phyloP scores from a whole-genome alignment of 1,140 invertebrate species.

The Bombus sibiricus region DNA sequence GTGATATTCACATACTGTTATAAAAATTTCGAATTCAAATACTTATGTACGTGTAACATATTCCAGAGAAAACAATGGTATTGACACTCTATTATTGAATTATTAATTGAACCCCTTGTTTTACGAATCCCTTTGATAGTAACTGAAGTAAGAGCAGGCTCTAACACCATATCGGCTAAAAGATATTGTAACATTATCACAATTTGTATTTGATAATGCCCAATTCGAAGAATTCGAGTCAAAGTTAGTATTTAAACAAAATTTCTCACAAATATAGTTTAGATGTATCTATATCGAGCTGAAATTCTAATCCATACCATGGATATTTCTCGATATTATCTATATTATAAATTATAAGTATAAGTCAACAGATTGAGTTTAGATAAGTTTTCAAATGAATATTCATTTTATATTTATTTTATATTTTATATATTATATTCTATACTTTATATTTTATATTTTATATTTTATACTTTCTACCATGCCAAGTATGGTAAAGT shows the following conservation, averaged over 20 bases:
- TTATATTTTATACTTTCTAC: not conserved
- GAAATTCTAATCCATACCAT: not conserved
- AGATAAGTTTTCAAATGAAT: not conserved
- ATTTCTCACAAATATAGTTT: not conserved
- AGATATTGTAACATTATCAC: too few relatives aligned
- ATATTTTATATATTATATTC: not conserved
- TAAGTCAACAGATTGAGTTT: not conserved
- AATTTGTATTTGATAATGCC: too few relatives aligned
- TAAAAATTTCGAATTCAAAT: not conserved
- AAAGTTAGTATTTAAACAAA: too few relatives aligned
- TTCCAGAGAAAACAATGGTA: too few relatives aligned
- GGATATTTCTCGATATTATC: not conserved
- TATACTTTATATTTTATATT: not conserved
- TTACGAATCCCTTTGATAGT: not conserved
- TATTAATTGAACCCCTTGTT: not conserved
- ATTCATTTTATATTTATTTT: not conserved
- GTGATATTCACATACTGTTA: not conserved
- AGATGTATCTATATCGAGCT: not conserved
- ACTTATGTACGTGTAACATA: not conserved
- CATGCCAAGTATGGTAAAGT: not conserved
- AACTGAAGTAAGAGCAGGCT: too few relatives aligned
- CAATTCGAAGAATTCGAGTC: too few relatives aligned
- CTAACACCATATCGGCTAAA: too few relatives aligned
- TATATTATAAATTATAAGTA: too few relatives aligned
- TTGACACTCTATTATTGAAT: too few relatives aligned